Conservation (phyloP, 1,140 invertebrate genomes). For the Tetramorium simillimum region DNA sequence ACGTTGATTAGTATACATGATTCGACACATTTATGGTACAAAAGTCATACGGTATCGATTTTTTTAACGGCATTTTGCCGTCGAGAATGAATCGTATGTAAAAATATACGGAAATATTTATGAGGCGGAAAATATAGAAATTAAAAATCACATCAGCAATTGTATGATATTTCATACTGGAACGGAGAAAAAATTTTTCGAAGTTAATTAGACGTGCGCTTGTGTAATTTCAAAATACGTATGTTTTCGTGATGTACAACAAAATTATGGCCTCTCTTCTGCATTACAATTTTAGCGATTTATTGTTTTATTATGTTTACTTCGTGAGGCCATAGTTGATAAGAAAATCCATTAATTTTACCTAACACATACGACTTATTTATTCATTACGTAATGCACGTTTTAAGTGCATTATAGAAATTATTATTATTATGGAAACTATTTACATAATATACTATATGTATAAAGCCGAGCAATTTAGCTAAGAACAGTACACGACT, state of each 20-base stretch:
- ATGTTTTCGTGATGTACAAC: neutral
- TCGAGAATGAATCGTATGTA: neutral
- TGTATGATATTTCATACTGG: neutral
- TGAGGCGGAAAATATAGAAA: neutral
- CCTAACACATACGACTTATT: neutral
- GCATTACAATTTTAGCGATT: neutral
- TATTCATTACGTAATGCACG: conserved; percentile 2
- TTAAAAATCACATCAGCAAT: neutral
- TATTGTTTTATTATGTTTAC: conserved; percentile 2
- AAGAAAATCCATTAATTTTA: conserved; percentile 1
- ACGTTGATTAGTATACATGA: conserved; percentile 25
- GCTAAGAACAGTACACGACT: neutral
- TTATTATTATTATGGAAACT: conserved; percentile 28
- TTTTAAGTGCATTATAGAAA: neutral
- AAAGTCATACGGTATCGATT: conserved; percentile 5
- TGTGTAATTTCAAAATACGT: neutral
- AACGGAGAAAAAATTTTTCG: neutral
- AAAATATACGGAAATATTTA: conserved; percentile 8
- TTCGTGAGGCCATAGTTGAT: neutral
- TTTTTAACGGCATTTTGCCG: neutral
- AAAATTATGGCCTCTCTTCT: neutral
- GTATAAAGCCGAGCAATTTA: neutral
- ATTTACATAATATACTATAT: neutral
- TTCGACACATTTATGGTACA: neutral
- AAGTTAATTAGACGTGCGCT: neutral